Evolutionary conservation across 1,140 invertebrate genomes (phyloP).

Genomic region (Brachionus rubens): DNA sequence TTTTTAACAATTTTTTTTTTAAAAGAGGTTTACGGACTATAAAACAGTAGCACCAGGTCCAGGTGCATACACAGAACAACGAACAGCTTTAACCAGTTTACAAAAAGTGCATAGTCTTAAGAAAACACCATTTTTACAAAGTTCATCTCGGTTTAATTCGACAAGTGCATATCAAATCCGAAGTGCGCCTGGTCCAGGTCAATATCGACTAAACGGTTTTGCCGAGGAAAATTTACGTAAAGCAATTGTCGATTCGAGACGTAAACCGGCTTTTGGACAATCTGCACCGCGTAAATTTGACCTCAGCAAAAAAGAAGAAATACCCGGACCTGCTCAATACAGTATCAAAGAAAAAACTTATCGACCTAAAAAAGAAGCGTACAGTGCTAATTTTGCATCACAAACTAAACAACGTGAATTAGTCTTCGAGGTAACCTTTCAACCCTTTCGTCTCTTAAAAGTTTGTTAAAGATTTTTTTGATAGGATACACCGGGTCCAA

Average conservation of each 20-base stretch:
- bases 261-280: constrained; percentile 56
- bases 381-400: constrained; percentile 55
- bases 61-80: constrained; percentile 58
- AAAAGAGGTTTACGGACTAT: constrained; percentile 54
- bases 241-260: constrained; percentile 56
- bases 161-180: background rate
- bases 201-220: constrained; percentile 58
- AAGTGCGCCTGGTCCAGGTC: constrained; percentile 54
- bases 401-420: constrained; percentile 50
- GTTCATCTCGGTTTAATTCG: constrained; percentile 53
- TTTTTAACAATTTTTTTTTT: constrained; percentile 46
- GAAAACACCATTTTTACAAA: constrained; percentile 58
- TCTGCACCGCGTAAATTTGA: constrained; percentile 51
- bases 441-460: constrained; percentile 46
- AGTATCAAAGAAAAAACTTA: constrained; percentile 50
- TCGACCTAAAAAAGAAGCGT: constrained; percentile 50
- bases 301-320: constrained; percentile 50
- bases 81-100: constrained; percentile 53
- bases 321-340: constrained; percentile 49
- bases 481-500: constrained; percentile 55
- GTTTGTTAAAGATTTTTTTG: constrained; percentile 50
- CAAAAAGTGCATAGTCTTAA: constrained; percentile 56
- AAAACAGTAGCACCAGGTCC: constrained; percentile 51
- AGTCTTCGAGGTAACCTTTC: constrained; percentile 21
- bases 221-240: constrained; percentile 57